phyloP scores from a whole-genome alignment of 2,888 invertebrate species.

The Drosophila rubida region DNA sequence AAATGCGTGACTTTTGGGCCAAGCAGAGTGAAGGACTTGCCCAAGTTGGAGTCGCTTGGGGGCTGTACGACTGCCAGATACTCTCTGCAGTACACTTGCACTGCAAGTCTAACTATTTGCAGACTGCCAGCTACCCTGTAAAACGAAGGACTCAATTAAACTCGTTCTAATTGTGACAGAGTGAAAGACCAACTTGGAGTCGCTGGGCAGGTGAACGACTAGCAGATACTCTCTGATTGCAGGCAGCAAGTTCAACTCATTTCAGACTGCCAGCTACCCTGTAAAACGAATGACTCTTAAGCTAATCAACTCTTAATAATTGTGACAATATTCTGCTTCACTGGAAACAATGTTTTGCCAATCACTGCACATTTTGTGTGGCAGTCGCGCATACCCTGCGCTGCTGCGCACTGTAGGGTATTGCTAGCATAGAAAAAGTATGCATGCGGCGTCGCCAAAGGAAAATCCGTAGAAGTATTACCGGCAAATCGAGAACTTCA shows the following conservation, averaged over 20 bases:
- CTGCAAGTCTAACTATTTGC: neutral
- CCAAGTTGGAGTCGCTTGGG: neutral
- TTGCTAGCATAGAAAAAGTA: neutral
- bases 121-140: too few relatives aligned
- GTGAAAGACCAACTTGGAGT: neutral
- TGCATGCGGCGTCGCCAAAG: slow-evolving; percentile 8
- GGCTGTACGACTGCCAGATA: neutral
- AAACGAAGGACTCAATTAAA: too few relatives aligned
- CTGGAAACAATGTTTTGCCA: too few relatives aligned
- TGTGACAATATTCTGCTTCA: too few relatives aligned
- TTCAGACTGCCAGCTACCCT: too few relatives aligned
- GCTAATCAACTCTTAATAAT: too few relatives aligned
- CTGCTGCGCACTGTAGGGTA: neutral
- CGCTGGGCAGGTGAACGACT: neutral
- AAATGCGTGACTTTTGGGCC: slow-evolving; percentile 26
- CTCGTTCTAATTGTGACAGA: slow-evolving; percentile 17
- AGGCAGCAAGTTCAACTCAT: neutral
- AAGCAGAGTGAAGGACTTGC: slow-evolving; percentile 3
- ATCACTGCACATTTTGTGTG: too few relatives aligned
- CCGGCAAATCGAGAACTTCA: neutral
- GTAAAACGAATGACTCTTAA: too few relatives aligned
- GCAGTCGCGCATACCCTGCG: neutral
- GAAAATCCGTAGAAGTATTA: slow-evolving; percentile 5
- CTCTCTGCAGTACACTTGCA: neutral
- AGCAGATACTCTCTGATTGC: neutral